Conservation (phyloP, 2,888 invertebrate species). For the Melanotus villosus region DNA sequence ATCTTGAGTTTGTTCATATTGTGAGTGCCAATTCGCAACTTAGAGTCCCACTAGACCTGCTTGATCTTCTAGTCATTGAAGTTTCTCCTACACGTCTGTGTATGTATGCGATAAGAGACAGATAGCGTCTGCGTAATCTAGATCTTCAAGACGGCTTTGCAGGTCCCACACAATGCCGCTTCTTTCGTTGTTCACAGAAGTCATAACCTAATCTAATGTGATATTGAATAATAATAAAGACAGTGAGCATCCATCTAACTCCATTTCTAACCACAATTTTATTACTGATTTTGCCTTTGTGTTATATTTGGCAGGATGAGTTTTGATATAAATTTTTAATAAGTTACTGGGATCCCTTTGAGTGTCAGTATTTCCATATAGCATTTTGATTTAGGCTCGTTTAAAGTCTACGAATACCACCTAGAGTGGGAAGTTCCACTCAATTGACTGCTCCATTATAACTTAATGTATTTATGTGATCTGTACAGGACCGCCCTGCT, state of each 20-base stretch:
- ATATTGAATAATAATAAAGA: not conserved
- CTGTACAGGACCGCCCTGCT: not conserved
- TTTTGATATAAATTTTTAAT: not conserved
- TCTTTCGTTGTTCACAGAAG: not conserved
- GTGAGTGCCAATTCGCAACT: not conserved
- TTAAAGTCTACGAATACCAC: not conserved
- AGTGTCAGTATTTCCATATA: not conserved
- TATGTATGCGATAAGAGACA: not conserved
- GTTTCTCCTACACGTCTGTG: not conserved
- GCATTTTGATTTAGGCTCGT: not conserved
- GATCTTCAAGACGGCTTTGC: not conserved
- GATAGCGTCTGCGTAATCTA: not conserved
- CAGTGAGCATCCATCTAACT: not conserved
- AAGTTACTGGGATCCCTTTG: not conserved
- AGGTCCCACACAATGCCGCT: not conserved
- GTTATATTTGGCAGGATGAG: not conserved
- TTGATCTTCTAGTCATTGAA: not conserved
- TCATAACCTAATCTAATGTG: not conserved
- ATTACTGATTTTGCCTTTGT: not conserved
- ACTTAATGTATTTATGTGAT: not conserved
- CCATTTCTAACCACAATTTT: not conserved
- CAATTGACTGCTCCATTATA: not conserved
- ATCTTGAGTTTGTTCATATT: not conserved
- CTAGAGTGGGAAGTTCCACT: not conserved
- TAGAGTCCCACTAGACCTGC: not conserved